These are phyloP conservation scores for Zootermopsis nevadensis DNA, from an alignment of 2,888 invertebrate species.

Conservation along the genomic window DNA sequence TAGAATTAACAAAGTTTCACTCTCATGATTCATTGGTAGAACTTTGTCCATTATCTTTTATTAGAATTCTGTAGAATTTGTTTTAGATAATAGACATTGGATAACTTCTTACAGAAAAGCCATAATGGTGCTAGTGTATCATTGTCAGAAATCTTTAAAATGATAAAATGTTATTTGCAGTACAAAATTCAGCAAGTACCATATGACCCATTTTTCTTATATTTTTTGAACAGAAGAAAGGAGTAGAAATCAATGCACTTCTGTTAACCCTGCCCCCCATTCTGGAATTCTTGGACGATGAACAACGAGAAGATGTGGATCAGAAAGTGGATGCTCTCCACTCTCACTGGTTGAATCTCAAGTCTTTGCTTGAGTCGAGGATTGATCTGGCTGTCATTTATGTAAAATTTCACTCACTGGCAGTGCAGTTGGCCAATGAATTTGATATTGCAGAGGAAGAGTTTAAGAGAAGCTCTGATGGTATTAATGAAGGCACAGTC, in stretches of 20 bases:
- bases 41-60: too few species aligned
- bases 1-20: too few species aligned
- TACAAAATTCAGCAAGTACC: too few species aligned
- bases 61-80: too few species aligned
- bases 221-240: slow-evolving; percentile 68
- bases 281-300: slow-evolving; percentile 72
- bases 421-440: slow-evolving; percentile 73
- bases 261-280: slow-evolving; percentile 72
- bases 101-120: too few species aligned
- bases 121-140: too few species aligned
- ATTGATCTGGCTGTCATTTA: slow-evolving; percentile 75
- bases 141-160: too few species aligned
- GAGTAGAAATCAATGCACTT: slow-evolving; percentile 74
- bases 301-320: slow-evolving; percentile 72
- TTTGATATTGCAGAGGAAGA: slow-evolving; percentile 74
- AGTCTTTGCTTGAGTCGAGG: slow-evolving; percentile 70
- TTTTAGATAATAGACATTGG: too few species aligned
- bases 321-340: slow-evolving; percentile 72
- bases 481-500: slow-evolving; percentile 66
- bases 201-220: neutral
- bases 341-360: slow-evolving; percentile 73
- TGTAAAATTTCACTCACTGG: slow-evolving; percentile 78
- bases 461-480: slow-evolving; percentile 66
- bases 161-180: neutral
- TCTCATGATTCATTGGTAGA: too few species aligned